Evolutionary conservation across 1,140 invertebrate species (phyloP), one percentile per base, ranked within the genome.

Genomic region (Drosophila ohnishii): DNA sequence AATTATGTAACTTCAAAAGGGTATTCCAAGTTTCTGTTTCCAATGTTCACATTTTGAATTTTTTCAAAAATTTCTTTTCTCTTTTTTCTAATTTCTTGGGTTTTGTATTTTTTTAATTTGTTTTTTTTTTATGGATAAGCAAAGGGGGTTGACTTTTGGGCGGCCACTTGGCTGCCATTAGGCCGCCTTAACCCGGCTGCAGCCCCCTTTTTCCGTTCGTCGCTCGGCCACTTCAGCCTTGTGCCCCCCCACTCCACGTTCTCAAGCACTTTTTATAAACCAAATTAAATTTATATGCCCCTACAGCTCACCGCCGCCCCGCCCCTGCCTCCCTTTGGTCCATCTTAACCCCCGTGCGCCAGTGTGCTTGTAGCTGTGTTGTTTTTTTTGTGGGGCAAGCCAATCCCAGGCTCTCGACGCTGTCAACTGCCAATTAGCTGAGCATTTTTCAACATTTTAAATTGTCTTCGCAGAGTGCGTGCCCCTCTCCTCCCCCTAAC

Each of bases 401-500:
- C 76, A 75, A 75, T 79, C 77, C 76, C 77, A 79, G 58, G 48
- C 76, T 80, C 81, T 84, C 62, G 73, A 65, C 78, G 78, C 82
- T 85, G 82, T 85, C 82, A 85, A 86, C 82, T 86, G 82, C 82
- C 82, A 85, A 85, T 85, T 85, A 85, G 82, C 82, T 81, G 82
- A 86, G 82, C 82, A 85, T 85, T 85, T 85, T 85, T 85, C 82
- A 85, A 86, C 82, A 85, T 85, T 85, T 85, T 86, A 85, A 85
- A 85, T 85, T 85, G 82, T 85, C 81, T 85, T 86, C 77, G 62
- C 66, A 62, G 74, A 81, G 81, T 85, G 82, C 81, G 82, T 85
- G 74, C 69, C 74, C 69, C 76, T 22, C 22, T 40, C n/a, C 42
- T 9, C 8, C 32, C 22, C 32, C 22, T 8, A 25, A 4, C 35